Evolutionary conservation across 37 sponge, comb jelly and placozoan species (phyloP).

Genomic region (Chondrilla cf. caribensis): DNA sequence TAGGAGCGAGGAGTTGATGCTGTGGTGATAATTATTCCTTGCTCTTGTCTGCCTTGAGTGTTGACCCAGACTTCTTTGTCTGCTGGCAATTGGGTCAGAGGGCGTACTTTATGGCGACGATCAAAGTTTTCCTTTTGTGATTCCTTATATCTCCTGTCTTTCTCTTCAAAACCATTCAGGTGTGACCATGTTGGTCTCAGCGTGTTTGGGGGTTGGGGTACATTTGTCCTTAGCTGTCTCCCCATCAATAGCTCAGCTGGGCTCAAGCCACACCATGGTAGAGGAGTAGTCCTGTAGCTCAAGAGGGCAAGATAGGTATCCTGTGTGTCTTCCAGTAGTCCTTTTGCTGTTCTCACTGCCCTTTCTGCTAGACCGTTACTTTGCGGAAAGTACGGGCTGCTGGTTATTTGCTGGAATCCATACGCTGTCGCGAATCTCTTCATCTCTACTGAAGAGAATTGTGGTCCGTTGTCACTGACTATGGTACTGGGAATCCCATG

Average conservation of each 20-base stretch:
- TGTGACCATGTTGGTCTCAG: background rate
- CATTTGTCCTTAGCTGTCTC: constrained; percentile 5
- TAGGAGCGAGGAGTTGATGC: constrained; percentile 23
- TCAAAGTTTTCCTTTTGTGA: background rate
- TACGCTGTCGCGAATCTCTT: constrained; percentile 35
- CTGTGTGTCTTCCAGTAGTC: background rate
- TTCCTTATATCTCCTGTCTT: background rate
- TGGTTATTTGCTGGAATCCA: constrained; percentile 44
- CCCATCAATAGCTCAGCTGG: constrained; percentile 19
- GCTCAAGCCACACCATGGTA: constrained; percentile 15
- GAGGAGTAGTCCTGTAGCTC: constrained; percentile 20
- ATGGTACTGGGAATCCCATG: constrained; percentile 54
- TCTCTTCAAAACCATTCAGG: constrained; percentile 1
- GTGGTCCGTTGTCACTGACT: constrained; percentile 63
- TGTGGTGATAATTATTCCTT: background rate
- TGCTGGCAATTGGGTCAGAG: background rate
- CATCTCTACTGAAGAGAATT: constrained; percentile 36
- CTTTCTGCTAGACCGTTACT: constrained; percentile 20
- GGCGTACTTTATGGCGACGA: background rate
- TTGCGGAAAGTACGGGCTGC: constrained; percentile 41
- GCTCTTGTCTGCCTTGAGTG: constrained; percentile 20
- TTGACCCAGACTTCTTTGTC: background rate
- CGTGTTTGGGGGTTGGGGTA: background rate
- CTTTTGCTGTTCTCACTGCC: constrained; percentile 7
- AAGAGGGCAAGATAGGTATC: background rate